Conservation (phyloP, 1,140 invertebrate genomes). For the Gonatopus flavifemur region DNA sequence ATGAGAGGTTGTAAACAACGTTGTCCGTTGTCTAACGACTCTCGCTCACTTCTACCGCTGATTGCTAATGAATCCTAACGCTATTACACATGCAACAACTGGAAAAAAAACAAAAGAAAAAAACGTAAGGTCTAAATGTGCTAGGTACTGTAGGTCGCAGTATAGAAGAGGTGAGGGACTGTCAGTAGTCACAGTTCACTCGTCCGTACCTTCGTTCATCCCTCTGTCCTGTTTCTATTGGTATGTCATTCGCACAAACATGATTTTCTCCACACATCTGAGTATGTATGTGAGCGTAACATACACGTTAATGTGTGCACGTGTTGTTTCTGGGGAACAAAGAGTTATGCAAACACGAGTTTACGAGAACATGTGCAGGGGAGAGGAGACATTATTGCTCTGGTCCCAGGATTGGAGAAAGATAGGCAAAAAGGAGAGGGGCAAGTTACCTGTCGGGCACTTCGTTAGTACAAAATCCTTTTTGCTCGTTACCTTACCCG, state of each 20-base stretch:
- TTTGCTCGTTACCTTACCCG: conserved; percentile 42
- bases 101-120: conserved; percentile 28
- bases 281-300: conserved; percentile 4
- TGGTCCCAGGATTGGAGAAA: conserved; percentile 29
- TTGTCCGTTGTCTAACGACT: no score
- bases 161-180: conserved; percentile 3
- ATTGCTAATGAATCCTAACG: conserved; percentile 61
- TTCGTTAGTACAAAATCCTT: conserved; percentile 53
- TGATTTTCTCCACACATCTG: conserved; percentile 1
- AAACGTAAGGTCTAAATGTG: conserved; percentile 45
- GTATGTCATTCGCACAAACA: conserved; percentile 3
- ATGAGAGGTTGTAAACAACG: no score
- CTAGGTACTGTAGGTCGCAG: conserved; percentile 12
- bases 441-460: conserved; percentile 45
- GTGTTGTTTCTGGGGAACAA: conserved; percentile 46
- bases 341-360: conserved; percentile 55
- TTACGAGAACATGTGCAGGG: conserved; percentile 42
- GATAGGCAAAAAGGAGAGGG: conserved; percentile 20
- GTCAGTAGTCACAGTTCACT: conserved; percentile 37
- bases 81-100: conserved; percentile 57
- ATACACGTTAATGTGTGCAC: conserved; percentile 11
- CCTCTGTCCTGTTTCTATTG: conserved; percentile 16
- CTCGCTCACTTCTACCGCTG: conserved; percentile 58
- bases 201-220: conserved; percentile 30
- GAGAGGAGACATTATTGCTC: conserved; percentile 43